Evolutionary conservation across 2,797 vertebrate species (phyloP).

Genomic region (Clarias fuscus): DNA sequence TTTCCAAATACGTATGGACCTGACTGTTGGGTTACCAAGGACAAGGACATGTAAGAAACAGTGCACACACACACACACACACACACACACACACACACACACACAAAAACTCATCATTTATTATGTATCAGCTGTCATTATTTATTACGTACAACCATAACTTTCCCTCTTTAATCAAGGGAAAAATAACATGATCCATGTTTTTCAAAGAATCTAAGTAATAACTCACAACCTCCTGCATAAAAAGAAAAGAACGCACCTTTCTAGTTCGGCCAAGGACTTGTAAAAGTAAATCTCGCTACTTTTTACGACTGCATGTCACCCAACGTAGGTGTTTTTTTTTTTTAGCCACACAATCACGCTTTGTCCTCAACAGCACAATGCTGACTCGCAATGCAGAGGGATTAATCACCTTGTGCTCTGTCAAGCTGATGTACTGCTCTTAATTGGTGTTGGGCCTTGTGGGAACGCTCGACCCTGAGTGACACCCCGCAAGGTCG

Average conservation of each 20-base stretch:
- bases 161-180: not conserved
- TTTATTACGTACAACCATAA: not conserved
- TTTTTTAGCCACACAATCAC: slow-evolving; percentile 34
- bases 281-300: slow-evolving; percentile 23
- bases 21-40: not conserved
- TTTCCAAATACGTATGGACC: too few relatives aligned
- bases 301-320: slow-evolving; percentile 27
- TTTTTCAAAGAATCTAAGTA: not conserved
- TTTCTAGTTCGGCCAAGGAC: slow-evolving; percentile 26
- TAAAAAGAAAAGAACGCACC: not conserved
- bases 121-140: not conserved
- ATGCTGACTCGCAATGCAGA: slow-evolving; percentile 47
- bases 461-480: slow-evolving; percentile 64
- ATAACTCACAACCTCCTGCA: not conserved
- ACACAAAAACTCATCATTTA: not conserved
- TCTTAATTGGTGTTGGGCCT: slow-evolving; percentile 59
- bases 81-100: not conserved
- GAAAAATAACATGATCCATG: not conserved
- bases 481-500: slow-evolving; percentile 71
- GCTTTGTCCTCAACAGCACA: slow-evolving; percentile 40
- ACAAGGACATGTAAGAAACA: slow-evolving; percentile 3
- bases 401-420: slow-evolving; percentile 59
- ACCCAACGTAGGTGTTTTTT: slow-evolving; percentile 22
- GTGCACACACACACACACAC: not conserved
- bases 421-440: slow-evolving; percentile 60